A percentile compares a stretch with the other conserved stretches of the same genome.
Conservation (phyloP, 2,888 invertebrate genomes). For the Latrodectus elegans region DNA sequence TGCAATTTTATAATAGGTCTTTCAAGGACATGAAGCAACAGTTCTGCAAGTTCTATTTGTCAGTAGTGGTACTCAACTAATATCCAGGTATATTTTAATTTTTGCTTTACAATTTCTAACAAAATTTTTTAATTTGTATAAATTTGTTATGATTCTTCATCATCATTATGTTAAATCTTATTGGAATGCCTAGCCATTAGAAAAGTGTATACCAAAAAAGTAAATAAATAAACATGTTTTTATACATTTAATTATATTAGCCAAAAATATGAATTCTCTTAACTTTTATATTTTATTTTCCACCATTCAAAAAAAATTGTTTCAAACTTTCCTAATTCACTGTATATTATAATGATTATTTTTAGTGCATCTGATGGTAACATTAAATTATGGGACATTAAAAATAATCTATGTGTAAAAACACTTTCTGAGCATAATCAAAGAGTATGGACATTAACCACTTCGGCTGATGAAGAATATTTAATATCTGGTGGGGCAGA, state of each 20-base stretch:
- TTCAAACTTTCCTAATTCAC: no score
- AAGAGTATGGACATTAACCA: slow-evolving; percentile 88
- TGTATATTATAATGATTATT: slow-evolving; percentile 7
- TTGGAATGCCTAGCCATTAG: no score
- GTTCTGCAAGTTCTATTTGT: slow-evolving; percentile 88
- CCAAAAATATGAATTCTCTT: no score
- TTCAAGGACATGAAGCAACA: slow-evolving; percentile 92
- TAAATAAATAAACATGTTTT: no score
- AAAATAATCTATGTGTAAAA: slow-evolving; percentile 87
- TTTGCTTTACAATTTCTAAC: background rate
- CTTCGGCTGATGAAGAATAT: slow-evolving; percentile 81
- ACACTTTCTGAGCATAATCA: slow-evolving; percentile 91
- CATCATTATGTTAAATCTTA: no score
- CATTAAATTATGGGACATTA: slow-evolving; percentile 93
- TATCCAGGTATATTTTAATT: slow-evolving; percentile 78
- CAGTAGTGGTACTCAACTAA: slow-evolving; percentile 88
- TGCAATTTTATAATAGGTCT: slow-evolving; percentile 78
- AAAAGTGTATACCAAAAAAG: no score
- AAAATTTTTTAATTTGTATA: background rate
- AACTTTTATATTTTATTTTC: no score
- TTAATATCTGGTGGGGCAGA: slow-evolving; percentile 91
- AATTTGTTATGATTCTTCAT: no score
- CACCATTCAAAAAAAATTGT: no score
- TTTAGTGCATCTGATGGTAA: slow-evolving; percentile 89
- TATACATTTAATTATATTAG: no score